Evolutionary conservation across 2,113 vertebrate genomes (phyloP), one percentile per base, ranked within the genome.

Genomic region (Lophotis ruficrista): DNA sequence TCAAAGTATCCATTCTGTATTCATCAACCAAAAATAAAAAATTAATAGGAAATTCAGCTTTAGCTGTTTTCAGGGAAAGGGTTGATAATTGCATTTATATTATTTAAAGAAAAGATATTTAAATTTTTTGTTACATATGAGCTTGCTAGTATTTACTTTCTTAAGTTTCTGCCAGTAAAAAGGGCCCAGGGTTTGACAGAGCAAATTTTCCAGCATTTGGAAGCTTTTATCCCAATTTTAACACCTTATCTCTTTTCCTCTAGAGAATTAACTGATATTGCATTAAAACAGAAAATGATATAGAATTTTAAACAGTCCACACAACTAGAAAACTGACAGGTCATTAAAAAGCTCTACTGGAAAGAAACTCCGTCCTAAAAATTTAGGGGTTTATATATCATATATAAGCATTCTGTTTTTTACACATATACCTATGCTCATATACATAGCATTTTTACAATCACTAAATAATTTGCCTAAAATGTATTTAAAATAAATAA

Each of bases 161-260:
- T 69, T 85, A 93, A 92, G 88, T 96, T 97, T 92, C 93, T 90
- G 70, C 83, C 89, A 94, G 90, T 84, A 83, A 91, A 96, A 94
- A 58, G 65, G 47, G 91, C 76, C 84, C 58, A 75, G 51, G 70
- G 78, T 97, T 97, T 97, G 96, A 97, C 95, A 96, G 96, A 96
- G 85, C 91, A 97, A 93, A 97, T 97, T 96, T 98, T 95, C 96
- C 93, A 89, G 97, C 95, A 96, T 97, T 97, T 96, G 83, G 77
- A 96, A 96, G 97, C 95, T 97, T 98, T 97, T 97, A 97, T 96
- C 92, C 96, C 92, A 95, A 94, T 98, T 98, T 98, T 97, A 97
- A 96, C 96, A 97, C 97, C 96, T 97, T 97, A 91, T 94, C 96
- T 96, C 89, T 89, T 96, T 96, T 96, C 82, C 98, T 97, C 97